phyloP scores from a whole-genome alignment of 2,113 vertebrate species.

The Caloenas nicobarica region DNA sequence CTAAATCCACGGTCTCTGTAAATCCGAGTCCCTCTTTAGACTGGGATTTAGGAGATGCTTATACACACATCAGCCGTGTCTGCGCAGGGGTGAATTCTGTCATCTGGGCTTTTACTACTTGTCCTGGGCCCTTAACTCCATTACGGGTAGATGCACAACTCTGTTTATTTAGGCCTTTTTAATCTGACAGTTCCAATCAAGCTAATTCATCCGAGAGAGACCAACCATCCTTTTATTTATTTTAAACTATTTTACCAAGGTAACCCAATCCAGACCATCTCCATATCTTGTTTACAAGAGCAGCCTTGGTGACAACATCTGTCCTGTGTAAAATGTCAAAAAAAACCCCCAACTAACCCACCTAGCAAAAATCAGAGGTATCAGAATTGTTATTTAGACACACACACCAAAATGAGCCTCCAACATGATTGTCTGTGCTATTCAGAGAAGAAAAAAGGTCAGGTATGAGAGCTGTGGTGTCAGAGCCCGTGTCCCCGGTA shows the following conservation, averaged over 20 bases:
- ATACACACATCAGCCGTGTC: neutral
- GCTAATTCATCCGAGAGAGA: slow-evolving; percentile 79
- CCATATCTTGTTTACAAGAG: slow-evolving; percentile 73
- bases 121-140: slow-evolving; percentile 51
- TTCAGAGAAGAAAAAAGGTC: neutral
- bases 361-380: neutral
- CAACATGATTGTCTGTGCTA: neutral
- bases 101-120: neutral
- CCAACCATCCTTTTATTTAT: slow-evolving; percentile 81
- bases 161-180: slow-evolving; percentile 82
- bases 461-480: neutral
- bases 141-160: slow-evolving; percentile 54
- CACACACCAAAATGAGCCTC: neutral
- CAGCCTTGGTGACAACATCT: slow-evolving; percentile 69
- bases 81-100: neutral
- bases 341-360: neutral
- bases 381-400: neutral
- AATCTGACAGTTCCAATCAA: slow-evolving; percentile 83
- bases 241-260: slow-evolving; percentile 73
- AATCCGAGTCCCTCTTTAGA: neutral
- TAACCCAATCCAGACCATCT: slow-evolving; percentile 77
- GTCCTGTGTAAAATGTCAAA: slow-evolving; percentile 68
- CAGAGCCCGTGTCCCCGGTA: neutral
- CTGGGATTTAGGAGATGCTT: neutral
- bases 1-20: neutral